Evolutionary conservation across 53 echinoderm and acorn worm species (phyloP).

Genomic region (Arbacia lixula): DNA sequence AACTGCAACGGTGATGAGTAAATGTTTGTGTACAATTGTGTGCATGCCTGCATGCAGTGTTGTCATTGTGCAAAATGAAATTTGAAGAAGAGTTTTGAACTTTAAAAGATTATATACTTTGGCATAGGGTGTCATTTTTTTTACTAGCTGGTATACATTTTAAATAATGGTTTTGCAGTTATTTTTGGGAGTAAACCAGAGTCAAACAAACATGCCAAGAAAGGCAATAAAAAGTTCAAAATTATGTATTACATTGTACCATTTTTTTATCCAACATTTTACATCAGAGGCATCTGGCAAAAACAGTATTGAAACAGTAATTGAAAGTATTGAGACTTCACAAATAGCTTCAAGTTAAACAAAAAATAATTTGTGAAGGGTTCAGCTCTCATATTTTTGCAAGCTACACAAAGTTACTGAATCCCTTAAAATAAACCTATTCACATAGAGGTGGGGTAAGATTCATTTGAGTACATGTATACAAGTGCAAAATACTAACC

Average conservation of each 20-base stretch:
- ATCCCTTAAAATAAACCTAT: constrained; percentile 30
- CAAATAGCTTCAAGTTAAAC: constrained; percentile 26
- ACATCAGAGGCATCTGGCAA: constrained; percentile 22
- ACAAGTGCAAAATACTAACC: constrained; percentile 26
- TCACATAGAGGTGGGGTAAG: constrained; percentile 21
- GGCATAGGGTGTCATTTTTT: constrained; percentile 22
- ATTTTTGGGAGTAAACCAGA: constrained; percentile 25
- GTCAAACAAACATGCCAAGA: constrained; percentile 18
- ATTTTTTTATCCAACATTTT: constrained; percentile 2
- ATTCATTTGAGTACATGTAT: constrained; percentile 26
- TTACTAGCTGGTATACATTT: constrained; percentile 27
- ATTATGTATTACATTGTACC: constrained; percentile 22
- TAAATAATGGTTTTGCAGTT: constrained; percentile 17
- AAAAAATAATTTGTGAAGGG: constrained; percentile 26
- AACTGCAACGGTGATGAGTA: constrained; percentile 18
- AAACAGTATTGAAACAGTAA: constrained; percentile 3
- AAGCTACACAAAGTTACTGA: constrained; percentile 15
- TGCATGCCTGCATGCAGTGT: constrained; percentile 20
- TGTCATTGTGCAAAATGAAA: constrained; percentile 19
- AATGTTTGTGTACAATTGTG: constrained; percentile 2
- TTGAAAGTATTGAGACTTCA: constrained; percentile 30
- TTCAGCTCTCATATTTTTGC: constrained; percentile 26
- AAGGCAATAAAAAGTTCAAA: constrained; percentile 14
- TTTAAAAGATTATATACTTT: constrained; percentile 27
- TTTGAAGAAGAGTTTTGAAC: constrained; percentile 18